Evolutionary conservation across 2,888 invertebrate genomes (phyloP).

Genomic region (Pyrgus malvae): DNA sequence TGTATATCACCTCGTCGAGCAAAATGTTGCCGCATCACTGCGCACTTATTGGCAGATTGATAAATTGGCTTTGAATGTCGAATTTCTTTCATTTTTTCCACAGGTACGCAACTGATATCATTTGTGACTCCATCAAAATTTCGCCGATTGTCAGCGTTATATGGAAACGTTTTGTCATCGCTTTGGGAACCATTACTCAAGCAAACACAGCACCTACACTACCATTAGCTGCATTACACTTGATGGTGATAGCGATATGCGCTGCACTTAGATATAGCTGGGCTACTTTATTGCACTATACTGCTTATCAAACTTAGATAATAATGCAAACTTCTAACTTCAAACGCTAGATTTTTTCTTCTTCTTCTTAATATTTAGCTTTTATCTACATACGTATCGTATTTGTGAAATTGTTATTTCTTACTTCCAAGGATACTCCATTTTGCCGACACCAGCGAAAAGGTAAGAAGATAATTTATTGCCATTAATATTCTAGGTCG

Average conservation of each 20-base stretch:
- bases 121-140: conserved; percentile 34
- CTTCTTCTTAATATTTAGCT: neutral
- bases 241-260: conserved; percentile 52
- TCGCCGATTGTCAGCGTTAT: conserved; percentile 22
- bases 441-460: neutral
- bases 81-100: conserved; percentile 34
- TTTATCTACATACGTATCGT: no score
- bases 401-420: no score
- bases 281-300: conserved; percentile 56
- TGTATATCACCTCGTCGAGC: conserved; percentile 47
- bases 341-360: no score
- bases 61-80: conserved; percentile 48
- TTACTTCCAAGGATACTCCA: neutral
- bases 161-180: conserved; percentile 57
- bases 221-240: conserved; percentile 61
- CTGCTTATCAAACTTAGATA: conserved; percentile 28
- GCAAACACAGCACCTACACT: conserved; percentile 76
- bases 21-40: conserved; percentile 50
- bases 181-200: conserved; percentile 67
- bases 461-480: conserved; percentile 1
- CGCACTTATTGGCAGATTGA: conserved; percentile 49
- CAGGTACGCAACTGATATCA: conserved; percentile 20
- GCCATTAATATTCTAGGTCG: neutral
- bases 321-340: no score
- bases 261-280: conserved; percentile 59